Percentiles rank a stretch among this genome's conserved stretches.
These are phyloP conservation scores for Sebastes hopkinsi DNA, from an alignment of 2,797 vertebrate species.

Conservation along the genomic window DNA sequence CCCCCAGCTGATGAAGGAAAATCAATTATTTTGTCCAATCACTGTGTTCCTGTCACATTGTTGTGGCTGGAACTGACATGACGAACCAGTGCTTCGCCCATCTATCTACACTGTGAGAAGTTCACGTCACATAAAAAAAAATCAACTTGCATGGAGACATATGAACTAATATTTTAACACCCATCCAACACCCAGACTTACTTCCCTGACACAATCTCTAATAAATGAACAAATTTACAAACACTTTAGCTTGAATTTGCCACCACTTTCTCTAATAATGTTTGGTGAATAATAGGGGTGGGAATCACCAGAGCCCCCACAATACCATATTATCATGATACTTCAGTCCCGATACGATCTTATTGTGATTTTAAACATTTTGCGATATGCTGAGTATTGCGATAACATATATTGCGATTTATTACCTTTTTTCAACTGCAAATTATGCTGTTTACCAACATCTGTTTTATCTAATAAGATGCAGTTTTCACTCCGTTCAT, in stretches of 20 bases:
- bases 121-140: slow-evolving; percentile 36
- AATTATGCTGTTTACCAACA: too few relatives aligned
- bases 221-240: slow-evolving; percentile 20
- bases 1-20: slow-evolving; percentile 72
- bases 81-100: slow-evolving; percentile 41
- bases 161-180: slow-evolving; percentile 68
- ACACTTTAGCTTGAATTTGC: slow-evolving; percentile 15
- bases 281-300: background rate
- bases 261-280: slow-evolving; percentile 38
- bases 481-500: too few relatives aligned
- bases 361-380: too few relatives aligned
- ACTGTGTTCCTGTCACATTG: slow-evolving; percentile 71
- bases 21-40: slow-evolving; percentile 81
- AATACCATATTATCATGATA: too few relatives aligned
- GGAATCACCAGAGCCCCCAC: too few relatives aligned
- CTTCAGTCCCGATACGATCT: too few relatives aligned
- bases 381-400: too few relatives aligned
- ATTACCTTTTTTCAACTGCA: too few relatives aligned
- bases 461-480: too few relatives aligned
- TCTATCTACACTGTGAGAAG: slow-evolving; percentile 64
- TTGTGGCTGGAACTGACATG: slow-evolving; percentile 70
- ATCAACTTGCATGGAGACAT: slow-evolving; percentile 47
- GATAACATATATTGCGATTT: too few relatives aligned
- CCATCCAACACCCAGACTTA: slow-evolving; percentile 53
- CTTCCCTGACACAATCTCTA: slow-evolving; percentile 58